Base-by-base conservation (phyloP, 2,113 vertebrate genomes). In the Mixornis gularis region DNA sequence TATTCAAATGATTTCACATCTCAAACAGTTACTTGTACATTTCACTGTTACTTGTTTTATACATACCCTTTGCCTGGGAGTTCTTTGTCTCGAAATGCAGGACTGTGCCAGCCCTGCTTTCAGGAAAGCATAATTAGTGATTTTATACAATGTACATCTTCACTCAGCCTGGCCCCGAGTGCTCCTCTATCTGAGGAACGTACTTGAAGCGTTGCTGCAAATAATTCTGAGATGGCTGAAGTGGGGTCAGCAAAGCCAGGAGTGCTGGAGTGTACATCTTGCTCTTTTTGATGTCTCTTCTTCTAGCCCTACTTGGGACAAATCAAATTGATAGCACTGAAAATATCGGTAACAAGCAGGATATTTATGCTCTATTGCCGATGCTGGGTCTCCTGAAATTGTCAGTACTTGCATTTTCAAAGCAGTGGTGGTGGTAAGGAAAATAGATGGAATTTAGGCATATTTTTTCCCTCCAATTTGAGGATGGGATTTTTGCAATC, bases 231-330 rank as follows among this genome's bases (percentile, higher is more conserved):
- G 81, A 91, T 89, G 81, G 85, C 87, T 96, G 91, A 93, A 95
- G 92, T 94, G 89, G 92, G 81, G 70, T 91, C 91, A 89, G 92
- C 3, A 2, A 40, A 92, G 91, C 84, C 60, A 17, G 87, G 51
- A 93, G 85, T 85, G 79, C 87, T 76, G 87, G 66, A 87, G 93
- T 62, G 40, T 85, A 76, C 90, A 89, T 96, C 95, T 92, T 96
- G 87, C 94, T 93, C 92, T 94, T 95, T 95, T 96, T 94, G 91
- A 92, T 94, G 87, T 94, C 66, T 93, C 59, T n/a, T 90, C 89
- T 86, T 94, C 74, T 85, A 74, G 63, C 48, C 48, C 48, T 89
- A n/a, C 91, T 95, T 87, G 87, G 81, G 85, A 85, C 60, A 93
- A 92, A 96, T 92, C 85, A 91, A 83, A 91, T 34, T 80, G 89